A percentile compares a stretch with the other conserved stretches of the same genome.
phyloP scores from a whole-genome alignment of 1,140 invertebrate species.

The Procambarus clarkii region DNA sequence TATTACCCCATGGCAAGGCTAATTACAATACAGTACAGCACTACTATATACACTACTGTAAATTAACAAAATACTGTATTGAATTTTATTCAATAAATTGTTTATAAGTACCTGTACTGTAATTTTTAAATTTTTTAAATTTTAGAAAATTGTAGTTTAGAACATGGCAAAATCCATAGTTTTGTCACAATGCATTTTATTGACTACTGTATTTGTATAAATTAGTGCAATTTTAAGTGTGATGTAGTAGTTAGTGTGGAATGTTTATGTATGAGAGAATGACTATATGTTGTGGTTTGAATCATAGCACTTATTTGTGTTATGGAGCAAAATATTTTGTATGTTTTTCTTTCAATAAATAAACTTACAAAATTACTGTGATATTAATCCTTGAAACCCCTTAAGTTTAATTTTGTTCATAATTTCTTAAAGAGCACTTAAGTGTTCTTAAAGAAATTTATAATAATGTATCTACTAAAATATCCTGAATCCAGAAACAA shows the following conservation, averaged over 20 bases:
- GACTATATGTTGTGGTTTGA: constrained; percentile 17
- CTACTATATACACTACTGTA: no score
- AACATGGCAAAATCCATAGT: background rate
- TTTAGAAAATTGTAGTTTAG: background rate
- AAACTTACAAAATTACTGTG: background rate
- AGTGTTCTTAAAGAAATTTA: no score
- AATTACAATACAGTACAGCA: background rate
- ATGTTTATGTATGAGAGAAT: constrained; percentile 9
- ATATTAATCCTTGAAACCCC: no score
- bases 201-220: constrained; percentile 10
- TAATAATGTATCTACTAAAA: no score
- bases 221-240: constrained; percentile 20
- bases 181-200: constrained; percentile 14
- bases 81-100: background rate
- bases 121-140: background rate
- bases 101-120: background rate
- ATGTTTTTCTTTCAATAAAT: constrained; percentile 13
- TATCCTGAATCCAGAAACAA: no score
- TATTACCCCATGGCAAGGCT: background rate
- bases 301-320: background rate
- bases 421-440: no score
- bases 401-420: no score
- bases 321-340: constrained; percentile 10
- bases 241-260: background rate
- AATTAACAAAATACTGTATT: background rate